Percentiles rank a stretch among this genome's conserved stretches.
Evolutionary conservation across 2,113 vertebrate genomes (phyloP).

Genomic region (Hypocryptadius cinnamomeus): DNA sequence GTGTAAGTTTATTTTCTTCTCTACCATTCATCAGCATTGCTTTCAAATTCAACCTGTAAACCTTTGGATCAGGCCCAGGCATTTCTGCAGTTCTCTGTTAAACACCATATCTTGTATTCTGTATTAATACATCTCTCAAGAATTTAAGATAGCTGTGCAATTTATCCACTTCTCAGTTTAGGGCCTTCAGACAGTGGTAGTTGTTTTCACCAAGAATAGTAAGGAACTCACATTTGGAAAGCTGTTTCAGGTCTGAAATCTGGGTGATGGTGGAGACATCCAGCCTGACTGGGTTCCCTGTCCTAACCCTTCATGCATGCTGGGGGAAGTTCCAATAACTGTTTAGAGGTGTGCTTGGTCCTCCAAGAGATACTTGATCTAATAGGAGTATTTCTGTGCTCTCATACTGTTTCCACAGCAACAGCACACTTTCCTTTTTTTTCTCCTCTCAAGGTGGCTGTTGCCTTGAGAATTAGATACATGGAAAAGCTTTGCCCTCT

Average conservation of each 20-base stretch:
- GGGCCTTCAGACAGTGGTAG: not conserved
- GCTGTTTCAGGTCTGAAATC: not conserved
- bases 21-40: not conserved
- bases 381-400: not conserved
- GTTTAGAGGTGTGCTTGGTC: not conserved
- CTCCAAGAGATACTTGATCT: not conserved
- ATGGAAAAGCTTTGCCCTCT: not conserved
- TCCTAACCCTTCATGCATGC: not conserved
- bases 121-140: not conserved
- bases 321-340: not conserved
- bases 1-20: not conserved
- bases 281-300: not conserved
- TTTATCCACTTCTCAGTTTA: not conserved
- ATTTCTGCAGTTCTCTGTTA: not conserved
- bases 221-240: not conserved
- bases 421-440: not conserved
- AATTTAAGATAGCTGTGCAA: not conserved
- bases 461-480: not conserved
- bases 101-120: not conserved
- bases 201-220: not conserved
- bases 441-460: not conserved
- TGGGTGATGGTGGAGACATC: not conserved
- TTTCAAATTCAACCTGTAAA: not conserved
- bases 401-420: conserved; percentile 5
- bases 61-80: not conserved